Conservation (phyloP, 2,888 invertebrate genomes). For the Melipona beecheii region DNA sequence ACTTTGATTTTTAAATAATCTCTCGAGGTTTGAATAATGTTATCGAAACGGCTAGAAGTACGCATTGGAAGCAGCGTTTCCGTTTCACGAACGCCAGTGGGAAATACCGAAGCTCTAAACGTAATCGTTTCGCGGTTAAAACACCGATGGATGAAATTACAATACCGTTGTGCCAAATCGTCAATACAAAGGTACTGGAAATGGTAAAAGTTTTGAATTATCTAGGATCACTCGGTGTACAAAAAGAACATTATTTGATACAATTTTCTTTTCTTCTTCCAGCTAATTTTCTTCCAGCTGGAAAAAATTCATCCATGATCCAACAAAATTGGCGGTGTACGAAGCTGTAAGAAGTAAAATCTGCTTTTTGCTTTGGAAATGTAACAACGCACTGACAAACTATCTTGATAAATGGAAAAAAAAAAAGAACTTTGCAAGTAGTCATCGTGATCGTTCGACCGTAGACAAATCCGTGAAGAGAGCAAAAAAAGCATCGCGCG, state of each 20-base stretch:
- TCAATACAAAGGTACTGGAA: background rate
- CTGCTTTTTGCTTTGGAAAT: background rate
- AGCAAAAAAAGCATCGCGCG: background rate
- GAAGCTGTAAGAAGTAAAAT: background rate
- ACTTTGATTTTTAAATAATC: background rate
- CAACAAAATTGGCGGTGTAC: background rate
- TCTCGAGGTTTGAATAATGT: background rate
- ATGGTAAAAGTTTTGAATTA: background rate
- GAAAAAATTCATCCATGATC: too few relatives aligned
- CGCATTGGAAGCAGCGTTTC: background rate
- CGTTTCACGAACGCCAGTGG: background rate
- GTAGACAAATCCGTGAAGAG: slow-evolving; percentile 43
- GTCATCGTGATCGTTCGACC: slow-evolving; percentile 65
- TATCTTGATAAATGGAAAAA: slow-evolving; percentile 60
- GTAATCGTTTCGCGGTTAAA: background rate
- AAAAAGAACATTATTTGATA: background rate
- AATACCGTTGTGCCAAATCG: background rate
- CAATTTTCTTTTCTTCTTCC: too few relatives aligned
- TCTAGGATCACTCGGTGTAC: background rate
- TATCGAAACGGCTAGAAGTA: background rate
- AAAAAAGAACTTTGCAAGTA: slow-evolving; percentile 41
- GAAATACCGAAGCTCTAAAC: background rate
- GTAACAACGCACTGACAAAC: slow-evolving; percentile 57
- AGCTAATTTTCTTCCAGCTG: too few relatives aligned
- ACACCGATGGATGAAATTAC: background rate